Evolutionary conservation across 2,888 invertebrate genomes (phyloP).

Genomic region (Coecobrya sp.): DNA sequence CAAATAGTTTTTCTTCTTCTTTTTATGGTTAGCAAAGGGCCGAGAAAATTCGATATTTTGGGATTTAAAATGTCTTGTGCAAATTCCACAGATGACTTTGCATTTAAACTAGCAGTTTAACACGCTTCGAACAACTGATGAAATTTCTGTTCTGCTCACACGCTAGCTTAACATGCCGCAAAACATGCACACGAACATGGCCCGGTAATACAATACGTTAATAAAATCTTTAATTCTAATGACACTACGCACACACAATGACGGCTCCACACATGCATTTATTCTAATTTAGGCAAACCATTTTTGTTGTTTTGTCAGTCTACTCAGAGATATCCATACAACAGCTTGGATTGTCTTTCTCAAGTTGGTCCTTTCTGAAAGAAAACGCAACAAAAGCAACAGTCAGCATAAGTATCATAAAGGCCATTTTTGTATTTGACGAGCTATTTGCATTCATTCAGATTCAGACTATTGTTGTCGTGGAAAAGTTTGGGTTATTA

Average conservation of each 20-base stretch:
- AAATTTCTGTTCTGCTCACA: not conserved
- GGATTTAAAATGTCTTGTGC: constrained; percentile 56
- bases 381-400: not conserved
- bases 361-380: not conserved
- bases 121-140: constrained; percentile 76
- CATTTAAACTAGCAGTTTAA: constrained; percentile 77
- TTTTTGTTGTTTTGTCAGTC: not conserved
- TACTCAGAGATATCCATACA: not conserved
- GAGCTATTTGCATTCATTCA: not conserved
- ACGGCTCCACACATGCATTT: not conserved
- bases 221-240: not conserved
- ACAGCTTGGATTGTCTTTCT: not conserved
- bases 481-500: not conserved
- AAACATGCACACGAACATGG: not conserved
- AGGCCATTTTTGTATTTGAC: not conserved
- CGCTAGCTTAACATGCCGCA: not conserved
- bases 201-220: not conserved
- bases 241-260: constrained; percentile 19
- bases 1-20: not conserved
- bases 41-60: constrained; percentile 56
- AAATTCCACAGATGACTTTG: constrained; percentile 72
- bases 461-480: not conserved
- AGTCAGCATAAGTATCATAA: not conserved
- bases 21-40: constrained; percentile 76
- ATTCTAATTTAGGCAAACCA: constrained; percentile 39